phyloP scores from a whole-genome alignment of 1,140 invertebrate species.

The Drosophila ficusphila region DNA sequence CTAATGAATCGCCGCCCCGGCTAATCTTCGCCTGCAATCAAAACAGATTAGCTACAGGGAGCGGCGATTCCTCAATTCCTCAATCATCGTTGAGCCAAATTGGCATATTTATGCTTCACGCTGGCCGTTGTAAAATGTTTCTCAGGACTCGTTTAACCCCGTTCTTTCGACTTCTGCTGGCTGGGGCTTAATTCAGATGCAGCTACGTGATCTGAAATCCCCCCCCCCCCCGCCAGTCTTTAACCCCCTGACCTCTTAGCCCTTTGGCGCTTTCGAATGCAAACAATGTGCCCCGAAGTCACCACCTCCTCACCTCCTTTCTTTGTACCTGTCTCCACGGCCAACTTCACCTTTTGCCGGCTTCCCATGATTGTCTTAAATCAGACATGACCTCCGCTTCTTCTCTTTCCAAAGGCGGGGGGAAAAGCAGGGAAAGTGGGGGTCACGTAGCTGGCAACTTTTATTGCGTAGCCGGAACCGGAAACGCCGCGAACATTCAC shows the following conservation, averaged over 20 bases:
- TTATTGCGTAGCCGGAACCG: slow-evolving; percentile 66
- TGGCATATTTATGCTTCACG: slow-evolving; percentile 48
- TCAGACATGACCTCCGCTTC: slow-evolving; percentile 35
- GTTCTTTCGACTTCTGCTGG: not conserved
- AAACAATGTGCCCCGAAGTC: slow-evolving; percentile 50
- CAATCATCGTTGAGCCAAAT: slow-evolving; percentile 44
- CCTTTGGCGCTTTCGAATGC: slow-evolving; percentile 31
- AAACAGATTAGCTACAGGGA: slow-evolving; percentile 42
- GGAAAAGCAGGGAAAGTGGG: no score
- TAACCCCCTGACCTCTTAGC: not conserved
- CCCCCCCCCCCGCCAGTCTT: not conserved
- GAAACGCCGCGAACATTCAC: slow-evolving; percentile 48
- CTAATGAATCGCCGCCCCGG: slow-evolving; percentile 27
- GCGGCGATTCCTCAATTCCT: not conserved
- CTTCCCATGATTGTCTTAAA: slow-evolving; percentile 56
- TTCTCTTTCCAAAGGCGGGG: slow-evolving; percentile 1
- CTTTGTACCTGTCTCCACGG: slow-evolving; percentile 21
- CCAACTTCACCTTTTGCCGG: slow-evolving; percentile 21
- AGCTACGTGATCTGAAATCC: slow-evolving; percentile 57
- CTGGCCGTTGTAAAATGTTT: not conserved
- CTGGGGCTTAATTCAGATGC: slow-evolving; percentile 29
- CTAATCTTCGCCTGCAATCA: slow-evolving; percentile 58
- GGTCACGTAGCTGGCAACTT: slow-evolving; percentile 71
- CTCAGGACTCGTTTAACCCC: slow-evolving; percentile 5
- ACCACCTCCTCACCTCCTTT: no score